phyloP scores from a whole-genome alignment of 2,797 vertebrate genomes.

The Clarias platycephalus region DNA sequence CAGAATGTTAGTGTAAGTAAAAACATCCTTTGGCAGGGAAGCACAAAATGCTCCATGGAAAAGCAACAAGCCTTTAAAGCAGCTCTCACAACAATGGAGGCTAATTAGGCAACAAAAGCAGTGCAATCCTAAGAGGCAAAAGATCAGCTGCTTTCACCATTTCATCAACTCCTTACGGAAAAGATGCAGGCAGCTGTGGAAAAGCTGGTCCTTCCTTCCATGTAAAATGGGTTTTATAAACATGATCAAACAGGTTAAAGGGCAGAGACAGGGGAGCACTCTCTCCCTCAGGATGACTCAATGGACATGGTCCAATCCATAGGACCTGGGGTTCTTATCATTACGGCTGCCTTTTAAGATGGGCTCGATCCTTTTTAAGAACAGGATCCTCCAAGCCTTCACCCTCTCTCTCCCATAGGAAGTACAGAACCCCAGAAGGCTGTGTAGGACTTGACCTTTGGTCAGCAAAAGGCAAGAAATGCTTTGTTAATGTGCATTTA shows the following conservation, averaged over 20 bases:
- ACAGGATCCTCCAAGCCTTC: conserved; percentile 38
- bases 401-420: conserved; percentile 52
- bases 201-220: conserved; percentile 42
- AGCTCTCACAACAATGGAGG: conserved; percentile 76
- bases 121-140: conserved; percentile 64
- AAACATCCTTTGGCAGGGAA: conserved; percentile 76
- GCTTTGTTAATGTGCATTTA: conserved; percentile 36
- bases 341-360: conserved; percentile 53
- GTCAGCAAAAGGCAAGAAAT: conserved; percentile 51
- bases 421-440: conserved; percentile 45
- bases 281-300: conserved; percentile 51
- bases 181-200: conserved; percentile 52
- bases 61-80: conserved; percentile 73
- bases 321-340: conserved; percentile 44
- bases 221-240: conserved; percentile 55
- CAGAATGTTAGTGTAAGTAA: conserved; percentile 72
- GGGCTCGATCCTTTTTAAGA: conserved; percentile 50
- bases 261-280: conserved; percentile 47
- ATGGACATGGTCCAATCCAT: conserved; percentile 51
- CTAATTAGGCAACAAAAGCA: conserved; percentile 79
- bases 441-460: conserved; percentile 56
- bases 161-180: conserved; percentile 56
- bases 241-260: conserved; percentile 57
- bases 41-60: conserved; percentile 62
- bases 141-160: conserved; percentile 60